A percentile compares a stretch with the other conserved stretches of the same genome.
Conservation (phyloP, 2,797 vertebrate genomes). For the Thamnophis elegans region DNA sequence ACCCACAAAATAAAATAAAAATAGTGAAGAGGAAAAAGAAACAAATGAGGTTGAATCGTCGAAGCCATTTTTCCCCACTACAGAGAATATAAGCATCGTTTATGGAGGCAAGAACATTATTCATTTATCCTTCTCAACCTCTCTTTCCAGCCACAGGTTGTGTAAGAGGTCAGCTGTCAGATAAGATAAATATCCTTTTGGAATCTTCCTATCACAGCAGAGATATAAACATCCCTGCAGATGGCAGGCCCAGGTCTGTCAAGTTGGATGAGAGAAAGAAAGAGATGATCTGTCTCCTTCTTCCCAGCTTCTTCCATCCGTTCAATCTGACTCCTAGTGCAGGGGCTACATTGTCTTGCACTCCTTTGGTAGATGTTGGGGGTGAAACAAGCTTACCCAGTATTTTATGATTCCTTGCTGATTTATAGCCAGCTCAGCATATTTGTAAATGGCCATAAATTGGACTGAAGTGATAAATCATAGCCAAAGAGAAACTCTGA, state of each 20-base stretch:
- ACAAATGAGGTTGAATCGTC: not conserved
- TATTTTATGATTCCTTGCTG: conserved; percentile 77
- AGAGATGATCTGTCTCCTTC: not conserved
- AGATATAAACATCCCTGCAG: accelerated
- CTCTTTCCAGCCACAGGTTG: not conserved
- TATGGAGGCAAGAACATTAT: not conserved
- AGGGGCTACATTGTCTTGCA: conserved; percentile 52
- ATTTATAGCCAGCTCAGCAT: conserved; percentile 80
- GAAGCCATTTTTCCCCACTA: not conserved
- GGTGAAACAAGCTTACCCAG: conserved; percentile 70
- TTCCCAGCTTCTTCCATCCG: not conserved
- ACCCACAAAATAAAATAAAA: not conserved
- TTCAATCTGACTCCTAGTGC: not conserved
- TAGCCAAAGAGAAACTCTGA: conserved; percentile 69
- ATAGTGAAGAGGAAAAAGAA: not conserved
- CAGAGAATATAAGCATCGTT: not conserved
- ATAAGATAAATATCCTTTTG: conserved; percentile 3
- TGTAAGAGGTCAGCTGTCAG: not conserved
- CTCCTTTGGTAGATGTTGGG: conserved; percentile 66
- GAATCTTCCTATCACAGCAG: conserved; percentile 8
- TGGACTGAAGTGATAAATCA: conserved; percentile 80
- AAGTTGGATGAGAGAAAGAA: not conserved
- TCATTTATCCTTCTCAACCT: not conserved
- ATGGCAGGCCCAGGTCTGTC: not conserved
- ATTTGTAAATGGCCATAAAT: conserved; percentile 81